phyloP scores from a whole-genome alignment of 2,113 vertebrate species.

The Notothenia coriiceps region DNA sequence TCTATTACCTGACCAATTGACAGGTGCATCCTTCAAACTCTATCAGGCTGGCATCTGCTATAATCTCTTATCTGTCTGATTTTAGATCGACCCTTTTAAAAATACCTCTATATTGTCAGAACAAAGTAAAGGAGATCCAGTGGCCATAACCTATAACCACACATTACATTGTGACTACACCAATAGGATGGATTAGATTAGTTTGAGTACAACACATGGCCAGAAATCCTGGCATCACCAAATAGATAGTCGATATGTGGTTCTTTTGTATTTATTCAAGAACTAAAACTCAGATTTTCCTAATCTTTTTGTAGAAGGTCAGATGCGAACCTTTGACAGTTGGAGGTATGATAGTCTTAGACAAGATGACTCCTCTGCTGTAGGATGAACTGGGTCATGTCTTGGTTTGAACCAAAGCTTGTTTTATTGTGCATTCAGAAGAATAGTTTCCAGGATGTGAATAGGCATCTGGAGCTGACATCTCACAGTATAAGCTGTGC shows the following conservation, averaged over 20 bases:
- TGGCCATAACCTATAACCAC: background rate
- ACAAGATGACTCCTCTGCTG: conserved; percentile 27
- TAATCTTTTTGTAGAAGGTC: conserved; percentile 34
- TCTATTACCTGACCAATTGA: conserved; percentile 19
- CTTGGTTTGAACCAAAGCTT: conserved; percentile 49
- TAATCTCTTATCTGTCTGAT: background rate
- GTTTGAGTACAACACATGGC: background rate
- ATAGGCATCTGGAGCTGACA: conserved; percentile 38
- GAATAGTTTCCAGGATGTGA: conserved; percentile 32
- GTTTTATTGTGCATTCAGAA: conserved; percentile 59
- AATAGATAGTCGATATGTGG: background rate
- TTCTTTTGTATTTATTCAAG: background rate
- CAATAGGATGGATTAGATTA: too few species aligned
- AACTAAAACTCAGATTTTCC: background rate
- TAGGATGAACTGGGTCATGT: conserved; percentile 49
- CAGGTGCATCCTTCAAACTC: conserved; percentile 28
- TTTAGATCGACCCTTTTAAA: background rate
- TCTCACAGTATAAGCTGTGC: conserved; percentile 30
- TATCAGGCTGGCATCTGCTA: background rate
- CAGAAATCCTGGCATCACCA: background rate
- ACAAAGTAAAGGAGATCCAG: background rate
- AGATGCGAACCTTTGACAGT: conserved; percentile 19
- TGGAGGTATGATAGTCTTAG: conserved; percentile 40
- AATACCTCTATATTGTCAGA: too few species aligned
- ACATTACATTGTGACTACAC: too few species aligned